Conservation (phyloP, 2,797 vertebrate genomes). For the Sciurus vulgaris region DNA sequence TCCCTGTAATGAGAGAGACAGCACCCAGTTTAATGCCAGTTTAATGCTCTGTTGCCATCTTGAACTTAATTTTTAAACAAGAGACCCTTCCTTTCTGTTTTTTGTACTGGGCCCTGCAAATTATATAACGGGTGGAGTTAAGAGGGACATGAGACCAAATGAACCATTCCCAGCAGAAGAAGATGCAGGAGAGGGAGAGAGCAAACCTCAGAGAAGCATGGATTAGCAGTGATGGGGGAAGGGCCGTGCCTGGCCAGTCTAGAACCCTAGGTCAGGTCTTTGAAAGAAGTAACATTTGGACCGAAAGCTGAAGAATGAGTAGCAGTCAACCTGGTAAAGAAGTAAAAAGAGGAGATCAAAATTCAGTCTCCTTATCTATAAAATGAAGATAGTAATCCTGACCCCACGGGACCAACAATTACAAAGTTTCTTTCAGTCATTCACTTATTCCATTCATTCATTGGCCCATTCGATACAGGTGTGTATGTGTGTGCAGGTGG, state of each 20-base stretch:
- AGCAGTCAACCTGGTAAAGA: not conserved
- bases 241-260: not conserved
- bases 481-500: not conserved
- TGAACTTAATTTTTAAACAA: not conserved
- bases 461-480: no score
- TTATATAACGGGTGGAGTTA: not conserved
- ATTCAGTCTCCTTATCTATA: not conserved
- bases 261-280: not conserved
- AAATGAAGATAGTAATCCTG: not conserved
- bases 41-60: not conserved
- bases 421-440: not conserved
- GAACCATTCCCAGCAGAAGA: not conserved
- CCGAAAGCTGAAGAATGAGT: not conserved
- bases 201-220: not conserved
- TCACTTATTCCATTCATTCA: not conserved
- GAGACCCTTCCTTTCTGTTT: not conserved
- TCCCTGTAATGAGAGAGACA: not conserved
- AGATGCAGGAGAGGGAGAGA: not conserved
- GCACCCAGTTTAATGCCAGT: not conserved
- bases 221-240: fast-evolving
- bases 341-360: not conserved
- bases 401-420: not conserved
- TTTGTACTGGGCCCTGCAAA: not conserved
- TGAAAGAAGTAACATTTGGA: not conserved
- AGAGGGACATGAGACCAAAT: not conserved